Conservation (phyloP, 2,888 invertebrate genomes). For the Lasioglossum calceatum region DNA sequence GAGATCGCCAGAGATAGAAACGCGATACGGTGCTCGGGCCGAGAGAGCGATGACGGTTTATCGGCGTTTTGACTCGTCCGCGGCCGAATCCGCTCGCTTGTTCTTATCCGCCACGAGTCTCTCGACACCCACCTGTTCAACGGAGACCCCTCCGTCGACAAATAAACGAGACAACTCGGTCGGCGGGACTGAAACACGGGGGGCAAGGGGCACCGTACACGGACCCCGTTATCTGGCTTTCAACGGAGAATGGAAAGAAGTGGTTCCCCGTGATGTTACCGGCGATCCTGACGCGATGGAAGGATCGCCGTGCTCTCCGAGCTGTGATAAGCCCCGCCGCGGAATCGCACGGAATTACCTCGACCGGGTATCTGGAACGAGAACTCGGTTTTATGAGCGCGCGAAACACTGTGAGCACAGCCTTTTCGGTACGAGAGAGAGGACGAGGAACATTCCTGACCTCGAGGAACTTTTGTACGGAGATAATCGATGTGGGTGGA, state of each 20-base stretch:
- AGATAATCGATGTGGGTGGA: constrained; percentile 45
- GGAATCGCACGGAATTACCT: constrained; percentile 53
- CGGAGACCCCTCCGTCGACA: constrained; percentile 20
- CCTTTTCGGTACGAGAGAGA: constrained; percentile 14
- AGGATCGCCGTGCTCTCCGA: constrained; percentile 35
- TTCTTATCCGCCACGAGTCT: constrained; percentile 40
- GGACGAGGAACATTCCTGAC: constrained; percentile 34
- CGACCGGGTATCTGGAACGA: constrained; percentile 46
- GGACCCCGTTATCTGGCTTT: constrained; percentile 51
- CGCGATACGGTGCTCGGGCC: constrained; percentile 45
- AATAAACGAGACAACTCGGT: constrained; percentile 37
- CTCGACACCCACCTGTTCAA: constrained; percentile 68
- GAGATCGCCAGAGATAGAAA: constrained; percentile 67
- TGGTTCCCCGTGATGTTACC: constrained; percentile 35
- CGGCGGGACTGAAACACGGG: neutral
- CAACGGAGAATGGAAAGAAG: constrained; percentile 49
- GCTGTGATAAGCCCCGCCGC: constrained; percentile 48
- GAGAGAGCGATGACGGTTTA: constrained; percentile 56
- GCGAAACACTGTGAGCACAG: constrained; percentile 28
- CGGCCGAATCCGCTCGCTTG: constrained; percentile 25
- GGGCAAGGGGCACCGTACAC: constrained; percentile 18
- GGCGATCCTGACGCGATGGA: constrained; percentile 35
- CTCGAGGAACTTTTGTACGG: constrained; percentile 25
- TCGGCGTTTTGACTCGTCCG: constrained; percentile 54
- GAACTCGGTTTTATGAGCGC: constrained; percentile 49